Base-by-base conservation (phyloP, 2,888 invertebrate genomes). In the Drosophila anceps region DNA sequence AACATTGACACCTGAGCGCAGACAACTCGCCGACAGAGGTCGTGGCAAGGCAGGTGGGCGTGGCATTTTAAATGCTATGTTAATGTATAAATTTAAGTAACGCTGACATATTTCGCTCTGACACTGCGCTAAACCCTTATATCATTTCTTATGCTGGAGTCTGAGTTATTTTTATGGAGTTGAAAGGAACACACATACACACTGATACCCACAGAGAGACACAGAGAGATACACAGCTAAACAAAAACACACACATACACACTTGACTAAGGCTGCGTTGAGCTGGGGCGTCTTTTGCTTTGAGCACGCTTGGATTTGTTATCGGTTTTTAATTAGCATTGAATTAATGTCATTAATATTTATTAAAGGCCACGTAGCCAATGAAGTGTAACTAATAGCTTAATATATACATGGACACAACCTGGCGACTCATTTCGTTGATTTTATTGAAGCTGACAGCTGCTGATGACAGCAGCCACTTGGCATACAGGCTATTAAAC, bases 321-420 rank as follows among this genome's bases (percentile, higher is more conserved):
- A 84, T 84, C 57, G 83, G 82, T 82, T 89, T 88, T 84, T 79
- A 84, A 85, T 89, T 84, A 88, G 80, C 81, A 73, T 69, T 66
- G 66, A 73, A 75, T 85, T 73, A 77, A 73, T 74, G 72, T 79
- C 75, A 88, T 84, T 83, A 81, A 77, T 67, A 75, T 72, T 83
- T 81, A 83, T 74, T 69, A 59, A 81, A 85, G 68, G 27, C 69
- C 68, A 59, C 66, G 73, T 35, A 57, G 59, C 39, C 65, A 76
- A 27, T 67, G 70, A 57, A 58, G 69, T 82, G 89, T 76, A 54
- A 68, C 75, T 84, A 88, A 86, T 81, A 63, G 64, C 73, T 60
- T 69, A 73, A 87, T 77, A 66, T 53, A 55, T 48, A 59, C 33
- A 51, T 20, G 67, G 35, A 60, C 29, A 57, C 29, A 65, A 48